Conservation (phyloP, 2,888 invertebrate genomes). For the Euclidia mi region DNA sequence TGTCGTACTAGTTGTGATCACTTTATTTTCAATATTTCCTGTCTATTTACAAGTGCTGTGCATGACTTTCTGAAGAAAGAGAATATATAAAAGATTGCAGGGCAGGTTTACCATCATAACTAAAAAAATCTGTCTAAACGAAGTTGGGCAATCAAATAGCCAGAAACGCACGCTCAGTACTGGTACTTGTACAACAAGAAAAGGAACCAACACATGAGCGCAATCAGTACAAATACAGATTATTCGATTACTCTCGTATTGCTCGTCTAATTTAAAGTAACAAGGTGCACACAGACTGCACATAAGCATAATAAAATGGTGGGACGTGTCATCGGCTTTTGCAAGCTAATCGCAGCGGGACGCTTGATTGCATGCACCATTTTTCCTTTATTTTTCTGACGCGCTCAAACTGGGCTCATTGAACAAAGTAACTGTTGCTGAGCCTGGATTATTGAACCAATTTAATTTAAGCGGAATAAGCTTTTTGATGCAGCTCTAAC, state of each 20-base stretch:
- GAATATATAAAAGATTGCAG: no score
- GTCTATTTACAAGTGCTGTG: not conserved
- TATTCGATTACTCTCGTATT: conserved; percentile 63
- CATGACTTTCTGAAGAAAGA: no score
- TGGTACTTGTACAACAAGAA: conserved; percentile 2
- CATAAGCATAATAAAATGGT: conserved; percentile 75
- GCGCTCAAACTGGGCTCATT: no score
- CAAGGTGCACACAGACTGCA: conserved; percentile 70
- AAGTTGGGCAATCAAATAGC: no score
- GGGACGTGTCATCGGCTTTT: conserved; percentile 79
- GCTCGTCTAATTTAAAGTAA: conserved; percentile 82
- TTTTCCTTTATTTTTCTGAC: conserved; percentile 71
- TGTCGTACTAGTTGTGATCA: conserved; percentile 49
- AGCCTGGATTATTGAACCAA: conserved; percentile 82
- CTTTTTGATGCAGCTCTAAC: conserved; percentile 73
- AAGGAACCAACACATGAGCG: conserved; percentile 44
- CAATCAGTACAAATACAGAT: conserved; percentile 56
- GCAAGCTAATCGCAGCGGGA: conserved; percentile 79
- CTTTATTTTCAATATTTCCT: conserved; percentile 41
- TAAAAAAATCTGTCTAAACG: no score
- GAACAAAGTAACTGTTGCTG: conserved; percentile 81
- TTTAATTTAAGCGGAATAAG: conserved; percentile 79
- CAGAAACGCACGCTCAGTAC: no score
- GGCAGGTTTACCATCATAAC: no score
- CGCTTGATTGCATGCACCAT: conserved; percentile 81